Conservation (phyloP, 2,888 invertebrate species). For the Heliconius aoede region DNA sequence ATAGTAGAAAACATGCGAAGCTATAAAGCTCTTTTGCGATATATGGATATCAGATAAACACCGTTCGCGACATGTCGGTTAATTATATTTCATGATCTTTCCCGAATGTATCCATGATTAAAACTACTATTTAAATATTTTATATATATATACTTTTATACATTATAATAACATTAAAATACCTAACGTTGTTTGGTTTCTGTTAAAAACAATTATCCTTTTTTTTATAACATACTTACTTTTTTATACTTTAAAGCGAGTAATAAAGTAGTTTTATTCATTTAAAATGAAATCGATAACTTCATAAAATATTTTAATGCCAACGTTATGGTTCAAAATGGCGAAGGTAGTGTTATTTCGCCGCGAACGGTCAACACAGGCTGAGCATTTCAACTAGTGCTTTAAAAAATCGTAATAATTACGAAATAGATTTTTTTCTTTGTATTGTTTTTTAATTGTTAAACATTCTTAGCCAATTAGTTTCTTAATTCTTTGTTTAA, state of each 20-base stretch:
- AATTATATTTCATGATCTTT: background rate
- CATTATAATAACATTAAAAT: background rate
- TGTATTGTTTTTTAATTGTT: background rate
- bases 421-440: background rate
- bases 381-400: conserved; percentile 19
- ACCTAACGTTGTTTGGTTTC: background rate
- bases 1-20: conserved; percentile 71
- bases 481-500: conserved; percentile 20
- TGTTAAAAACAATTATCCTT: background rate
- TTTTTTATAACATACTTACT: no score
- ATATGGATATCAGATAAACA: conserved; percentile 56
- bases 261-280: conserved; percentile 19
- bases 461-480: background rate
- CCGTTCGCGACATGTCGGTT: conserved; percentile 56
- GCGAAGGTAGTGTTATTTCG: background rate
- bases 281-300: background rate
- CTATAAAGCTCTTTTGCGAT: conserved; percentile 72
- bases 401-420: background rate
- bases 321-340: background rate
- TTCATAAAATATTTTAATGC: no score
- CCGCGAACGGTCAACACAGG: conserved; percentile 27
- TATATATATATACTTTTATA: background rate
- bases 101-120: background rate
- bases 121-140: background rate
- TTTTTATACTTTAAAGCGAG: background rate